phyloP scores from a whole-genome alignment of 1,140 invertebrate genomes.

The Drosophila teissieri region DNA sequence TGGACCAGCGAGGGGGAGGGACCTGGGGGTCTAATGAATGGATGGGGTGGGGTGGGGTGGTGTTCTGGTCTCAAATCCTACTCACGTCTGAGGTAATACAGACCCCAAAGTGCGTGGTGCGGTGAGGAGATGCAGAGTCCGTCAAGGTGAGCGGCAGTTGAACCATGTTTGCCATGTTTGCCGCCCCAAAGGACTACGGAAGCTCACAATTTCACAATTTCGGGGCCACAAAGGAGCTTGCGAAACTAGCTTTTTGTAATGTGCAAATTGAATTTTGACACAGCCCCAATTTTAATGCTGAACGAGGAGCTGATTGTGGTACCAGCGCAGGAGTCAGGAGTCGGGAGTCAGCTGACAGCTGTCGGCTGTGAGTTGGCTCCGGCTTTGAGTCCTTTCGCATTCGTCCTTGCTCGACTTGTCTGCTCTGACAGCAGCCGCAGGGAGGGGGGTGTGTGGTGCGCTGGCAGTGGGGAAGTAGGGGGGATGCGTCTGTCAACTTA shows the following conservation, averaged over 20 bases:
- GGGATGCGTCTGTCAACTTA: constrained; percentile 73
- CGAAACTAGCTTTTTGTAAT: constrained; percentile 41
- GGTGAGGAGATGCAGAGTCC: constrained; percentile 13
- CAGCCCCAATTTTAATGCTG: constrained; percentile 49
- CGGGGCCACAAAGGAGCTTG: constrained; percentile 13
- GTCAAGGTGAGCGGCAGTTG: constrained; percentile 33
- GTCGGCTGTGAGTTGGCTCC: constrained; percentile 49
- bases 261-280: constrained; percentile 80
- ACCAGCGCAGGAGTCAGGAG: constrained; percentile 16
- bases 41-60: neutral
- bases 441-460: neutral
- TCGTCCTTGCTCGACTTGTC: constrained; percentile 18
- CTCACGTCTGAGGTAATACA: constrained; percentile 25
- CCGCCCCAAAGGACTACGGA: constrained; percentile 7
- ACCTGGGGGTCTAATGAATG: neutral
- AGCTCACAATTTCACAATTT: constrained; percentile 30
- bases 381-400: constrained; percentile 24
- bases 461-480: neutral
- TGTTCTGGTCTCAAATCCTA: neutral
- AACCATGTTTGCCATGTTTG: constrained; percentile 25
- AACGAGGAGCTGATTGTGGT: constrained; percentile 33
- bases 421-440: constrained; percentile 4
- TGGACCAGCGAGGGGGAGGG: neutral
- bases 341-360: constrained; percentile 44
- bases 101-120: constrained; percentile 22